Evolutionary conservation across 2,797 vertebrate genomes (phyloP), one percentile per base, ranked within the genome.

Genomic region (Ataeniobius toweri): DNA sequence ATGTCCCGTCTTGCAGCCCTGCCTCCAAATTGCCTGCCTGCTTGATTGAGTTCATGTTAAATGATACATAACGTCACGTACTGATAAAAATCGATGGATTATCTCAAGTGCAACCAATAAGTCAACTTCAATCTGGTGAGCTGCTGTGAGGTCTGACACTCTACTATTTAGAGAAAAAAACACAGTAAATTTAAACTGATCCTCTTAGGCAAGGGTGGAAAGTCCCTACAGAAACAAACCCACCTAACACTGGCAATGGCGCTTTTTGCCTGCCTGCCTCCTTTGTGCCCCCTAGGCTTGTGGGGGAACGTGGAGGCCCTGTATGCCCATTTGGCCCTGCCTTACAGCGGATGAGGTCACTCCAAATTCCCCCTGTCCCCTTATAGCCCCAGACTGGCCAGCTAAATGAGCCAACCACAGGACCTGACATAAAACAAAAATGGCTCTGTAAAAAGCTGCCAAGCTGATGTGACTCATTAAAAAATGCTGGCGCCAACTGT

Each of bases 401-500:
- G 90, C 92, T 80, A 93, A 93, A 89, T 71, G 73, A 90, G 87
- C 81, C 87, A 92, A 93, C 92, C 93, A 91, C 93, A 94, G 92
- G 91, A 92, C 89, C 88, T 80, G 26, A 92, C 91, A 94, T 94
- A 94, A 94, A 94, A 94, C 92, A 92, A 90, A 94, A 94, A 94
- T 92, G 93, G 90, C 91, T 92, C 89, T 92, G 88, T 94, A 93
- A 93, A 94, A 93, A 92, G 90, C 92, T 90, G 90, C 90, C 68
- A 85, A 86, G 90, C 92, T 93, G 94, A 94, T 94, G 94, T 94
- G 95, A 94, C 93, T 96, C 94, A 96, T 96, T 95, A 96, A 96
- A 95, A 94, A 91, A 88, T 84, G 73, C 92, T 93, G 94, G 95
- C 90, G 95, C 95, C 95, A 94, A 93, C 92, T 93, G 86, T 86